A percentile compares a stretch with the other conserved stretches of the same genome.
phyloP scores from a whole-genome alignment of 30 jellyfish, hydroid and myxozoan species.

The Cassiopea xamachana region DNA sequence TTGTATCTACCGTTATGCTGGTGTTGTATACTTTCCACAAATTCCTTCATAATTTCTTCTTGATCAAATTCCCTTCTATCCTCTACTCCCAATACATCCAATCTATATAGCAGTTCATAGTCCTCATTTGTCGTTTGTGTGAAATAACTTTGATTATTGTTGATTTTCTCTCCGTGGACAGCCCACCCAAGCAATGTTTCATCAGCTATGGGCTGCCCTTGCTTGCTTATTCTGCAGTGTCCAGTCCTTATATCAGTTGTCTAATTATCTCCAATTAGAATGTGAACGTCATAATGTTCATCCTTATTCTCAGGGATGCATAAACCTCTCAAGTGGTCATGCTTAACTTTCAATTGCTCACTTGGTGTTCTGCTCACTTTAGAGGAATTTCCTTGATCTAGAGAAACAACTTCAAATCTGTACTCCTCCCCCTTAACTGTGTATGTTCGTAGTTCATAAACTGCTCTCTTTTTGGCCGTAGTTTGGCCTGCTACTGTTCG shows the following conservation, averaged over 20 bases:
- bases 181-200: constrained; percentile 71
- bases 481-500: constrained; percentile 40
- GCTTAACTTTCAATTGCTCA: constrained; percentile 38
- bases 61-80: constrained; percentile 60
- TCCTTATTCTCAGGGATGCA: constrained; percentile 53
- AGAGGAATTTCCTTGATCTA: constrained; percentile 44
- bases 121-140: constrained; percentile 62
- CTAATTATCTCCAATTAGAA: constrained; percentile 56
- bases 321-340: constrained; percentile 51
- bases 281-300: constrained; percentile 52
- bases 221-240: constrained; percentile 22
- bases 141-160: constrained; percentile 22
- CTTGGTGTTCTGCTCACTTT: constrained; percentile 39
- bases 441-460: constrained; percentile 30
- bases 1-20: constrained; percentile 37
- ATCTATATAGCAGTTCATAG: constrained; percentile 30
- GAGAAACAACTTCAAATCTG: constrained; percentile 36
- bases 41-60: constrained; percentile 43
- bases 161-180: constrained; percentile 37
- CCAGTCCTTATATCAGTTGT: constrained; percentile 65
- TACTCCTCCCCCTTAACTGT: constrained; percentile 37
- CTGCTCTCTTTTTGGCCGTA: constrained; percentile 30
- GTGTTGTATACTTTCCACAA: constrained; percentile 30
- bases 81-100: constrained; percentile 51
- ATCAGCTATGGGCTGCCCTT: constrained; percentile 65